Conservation (phyloP, 2,113 vertebrate species). For the Cromileptes altivelis region DNA sequence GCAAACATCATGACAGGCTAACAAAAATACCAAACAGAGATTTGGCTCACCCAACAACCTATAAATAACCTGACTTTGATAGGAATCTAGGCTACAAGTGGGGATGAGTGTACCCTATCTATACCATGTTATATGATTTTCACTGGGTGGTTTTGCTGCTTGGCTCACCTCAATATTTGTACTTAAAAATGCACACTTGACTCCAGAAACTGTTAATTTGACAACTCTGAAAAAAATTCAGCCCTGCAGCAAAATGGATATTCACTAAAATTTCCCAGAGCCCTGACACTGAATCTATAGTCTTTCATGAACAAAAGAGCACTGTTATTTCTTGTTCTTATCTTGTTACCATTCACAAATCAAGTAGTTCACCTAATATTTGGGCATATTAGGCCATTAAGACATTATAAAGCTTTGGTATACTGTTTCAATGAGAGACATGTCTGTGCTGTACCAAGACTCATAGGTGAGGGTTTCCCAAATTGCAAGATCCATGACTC, state of each 20-base stretch:
- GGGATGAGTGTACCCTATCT: constrained; percentile 17
- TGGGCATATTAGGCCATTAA: background rate
- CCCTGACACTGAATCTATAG: background rate
- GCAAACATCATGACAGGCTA: constrained; percentile 15
- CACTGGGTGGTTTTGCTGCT: constrained; percentile 27
- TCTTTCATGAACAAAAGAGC: background rate
- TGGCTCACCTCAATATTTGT: background rate
- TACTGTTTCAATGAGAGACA: constrained; percentile 2
- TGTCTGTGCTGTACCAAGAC: background rate
- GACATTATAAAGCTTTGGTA: background rate
- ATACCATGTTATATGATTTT: constrained; percentile 13
- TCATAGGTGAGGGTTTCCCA: background rate
- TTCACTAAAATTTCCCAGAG: constrained; percentile 1
- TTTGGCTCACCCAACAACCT: constrained; percentile 7
- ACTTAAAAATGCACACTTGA: background rate
- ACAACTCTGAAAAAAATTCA: background rate
- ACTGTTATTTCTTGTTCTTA: background rate
- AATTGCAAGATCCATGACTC: background rate
- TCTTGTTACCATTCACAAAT: constrained; percentile 3
- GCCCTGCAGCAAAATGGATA: background rate
- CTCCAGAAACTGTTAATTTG: background rate
- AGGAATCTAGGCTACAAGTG: constrained; percentile 35
- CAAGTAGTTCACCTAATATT: background rate
- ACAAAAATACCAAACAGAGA: constrained; percentile 44
- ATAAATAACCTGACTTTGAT: constrained; percentile 57